Evolutionary conservation across 1,140 invertebrate species (phyloP).

Genomic region (Telenomus remus): DNA sequence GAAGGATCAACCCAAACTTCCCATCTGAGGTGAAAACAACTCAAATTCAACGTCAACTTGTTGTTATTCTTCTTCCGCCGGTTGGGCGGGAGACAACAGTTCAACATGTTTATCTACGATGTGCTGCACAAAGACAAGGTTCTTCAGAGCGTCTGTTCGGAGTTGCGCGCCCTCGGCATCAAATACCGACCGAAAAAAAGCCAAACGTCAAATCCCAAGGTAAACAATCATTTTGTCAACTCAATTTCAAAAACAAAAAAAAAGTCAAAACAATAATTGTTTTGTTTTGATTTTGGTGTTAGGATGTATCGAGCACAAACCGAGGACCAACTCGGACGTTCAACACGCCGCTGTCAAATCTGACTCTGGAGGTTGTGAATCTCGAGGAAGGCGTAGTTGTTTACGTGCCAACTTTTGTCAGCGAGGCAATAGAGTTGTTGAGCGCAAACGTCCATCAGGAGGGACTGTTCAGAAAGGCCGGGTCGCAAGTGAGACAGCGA

Average conservation of each 20-base stretch:
- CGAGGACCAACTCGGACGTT: constrained; percentile 71
- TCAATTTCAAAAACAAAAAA: too few species aligned
- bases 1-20: too few species aligned
- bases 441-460: constrained; percentile 81
- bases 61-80: too few species aligned
- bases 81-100: too few species aligned
- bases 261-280: too few species aligned
- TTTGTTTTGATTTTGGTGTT: too few species aligned
- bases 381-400: constrained; percentile 78
- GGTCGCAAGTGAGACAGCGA: constrained; percentile 85
- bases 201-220: constrained; percentile 12
- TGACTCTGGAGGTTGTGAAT: constrained; percentile 79
- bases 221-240: neutral
- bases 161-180: constrained; percentile 79
- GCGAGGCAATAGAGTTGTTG: constrained; percentile 82
- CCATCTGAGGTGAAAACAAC: too few species aligned
- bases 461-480: constrained; percentile 90
- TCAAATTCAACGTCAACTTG: too few species aligned
- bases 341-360: constrained; percentile 77
- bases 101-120: constrained; percentile 81
- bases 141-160: constrained; percentile 77
- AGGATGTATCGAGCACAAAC: too few species aligned
- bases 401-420: constrained; percentile 85
- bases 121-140: constrained; percentile 80
- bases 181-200: constrained; percentile 80